Percentiles rank a stretch among this genome's conserved stretches.
Evolutionary conservation across 2,888 invertebrate species (phyloP).

Genomic region (Periphyllus acericola): DNA sequence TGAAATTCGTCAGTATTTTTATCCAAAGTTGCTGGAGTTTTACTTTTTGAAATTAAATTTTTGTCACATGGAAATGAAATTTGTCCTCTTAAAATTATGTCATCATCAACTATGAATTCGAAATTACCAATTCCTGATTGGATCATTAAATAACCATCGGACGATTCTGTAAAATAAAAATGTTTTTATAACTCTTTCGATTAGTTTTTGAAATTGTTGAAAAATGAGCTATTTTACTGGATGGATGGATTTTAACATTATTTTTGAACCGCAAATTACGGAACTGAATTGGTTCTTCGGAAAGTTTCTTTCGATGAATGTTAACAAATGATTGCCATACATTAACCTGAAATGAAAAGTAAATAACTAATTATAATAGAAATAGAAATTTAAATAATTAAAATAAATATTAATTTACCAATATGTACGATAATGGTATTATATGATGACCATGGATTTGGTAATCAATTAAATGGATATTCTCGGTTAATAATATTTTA

Average conservation of each 20-base stretch:
- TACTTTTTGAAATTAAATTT: not conserved
- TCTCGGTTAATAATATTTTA: not conserved
- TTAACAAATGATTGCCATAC: conserved; percentile 17
- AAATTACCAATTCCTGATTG: conserved; percentile 32
- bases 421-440: conserved; percentile 16
- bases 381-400: not conserved
- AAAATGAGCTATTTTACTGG: not conserved
- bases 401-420: not conserved
- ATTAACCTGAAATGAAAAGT: not conserved
- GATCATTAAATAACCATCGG: not conserved
- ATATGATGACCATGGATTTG: not conserved
- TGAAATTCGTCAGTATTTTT: not conserved
- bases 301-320: not conserved
- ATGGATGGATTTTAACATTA: not conserved
- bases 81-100: not conserved
- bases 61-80: not conserved
- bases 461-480: not conserved
- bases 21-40: not conserved
- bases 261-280: not conserved
- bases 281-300: not conserved
- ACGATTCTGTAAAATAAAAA: not conserved
- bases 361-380: not conserved
- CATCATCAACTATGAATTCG: not conserved
- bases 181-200: not conserved
- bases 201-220: not conserved